These are phyloP conservation scores for Numida meleagris DNA, from an alignment of 2,113 vertebrate genomes.

Conservation along the genomic window DNA sequence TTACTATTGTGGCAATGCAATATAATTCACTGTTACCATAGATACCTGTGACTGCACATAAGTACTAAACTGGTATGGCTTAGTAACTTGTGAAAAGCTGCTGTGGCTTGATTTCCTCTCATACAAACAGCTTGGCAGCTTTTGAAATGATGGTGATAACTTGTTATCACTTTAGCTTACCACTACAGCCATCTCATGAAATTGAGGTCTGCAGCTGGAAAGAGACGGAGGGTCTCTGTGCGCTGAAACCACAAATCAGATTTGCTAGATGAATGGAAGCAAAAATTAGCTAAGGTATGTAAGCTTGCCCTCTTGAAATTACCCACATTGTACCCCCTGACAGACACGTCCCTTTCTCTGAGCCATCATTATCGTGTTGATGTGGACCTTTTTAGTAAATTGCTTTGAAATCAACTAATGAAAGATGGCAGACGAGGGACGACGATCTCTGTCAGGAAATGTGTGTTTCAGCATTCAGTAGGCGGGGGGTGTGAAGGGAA, in stretches of 20 bases:
- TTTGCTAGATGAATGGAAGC: neutral
- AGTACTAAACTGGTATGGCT: neutral
- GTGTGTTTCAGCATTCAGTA: neutral
- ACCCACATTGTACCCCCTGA: neutral
- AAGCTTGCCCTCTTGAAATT: neutral
- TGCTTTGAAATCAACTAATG: conserved; percentile 6
- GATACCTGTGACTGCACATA: neutral
- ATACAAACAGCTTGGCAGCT: neutral
- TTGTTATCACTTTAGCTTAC: neutral
- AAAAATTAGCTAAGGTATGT: neutral
- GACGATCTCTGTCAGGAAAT: neutral
- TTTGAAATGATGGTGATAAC: neutral
- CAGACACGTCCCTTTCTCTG: neutral
- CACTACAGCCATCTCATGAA: neutral
- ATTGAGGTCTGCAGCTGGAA: neutral
- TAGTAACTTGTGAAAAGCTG: neutral
- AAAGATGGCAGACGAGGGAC: neutral
- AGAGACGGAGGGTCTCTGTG: neutral
- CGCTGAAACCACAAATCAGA: neutral
- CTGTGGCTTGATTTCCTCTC: neutral
- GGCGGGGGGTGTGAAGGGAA: neutral
- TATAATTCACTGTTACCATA: conserved; percentile 26
- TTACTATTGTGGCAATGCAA: neutral
- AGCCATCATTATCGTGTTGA: neutral
- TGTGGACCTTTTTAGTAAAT: neutral